Percentiles rank a stretch among this genome's conserved stretches.
Evolutionary conservation across 2,797 vertebrate species (phyloP).

Genomic region (Chanos chanos): DNA sequence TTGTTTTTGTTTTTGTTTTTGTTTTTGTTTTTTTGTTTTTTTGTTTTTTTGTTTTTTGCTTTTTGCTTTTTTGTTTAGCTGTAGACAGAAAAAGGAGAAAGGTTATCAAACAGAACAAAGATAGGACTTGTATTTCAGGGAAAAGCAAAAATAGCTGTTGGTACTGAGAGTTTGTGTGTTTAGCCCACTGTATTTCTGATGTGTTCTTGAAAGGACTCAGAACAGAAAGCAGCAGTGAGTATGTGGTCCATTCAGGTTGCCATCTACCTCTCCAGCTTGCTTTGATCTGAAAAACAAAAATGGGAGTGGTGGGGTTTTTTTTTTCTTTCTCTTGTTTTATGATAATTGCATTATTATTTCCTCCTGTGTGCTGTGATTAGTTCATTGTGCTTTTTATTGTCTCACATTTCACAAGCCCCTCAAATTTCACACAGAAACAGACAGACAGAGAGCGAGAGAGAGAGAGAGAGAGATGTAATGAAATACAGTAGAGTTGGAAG

Average conservation of each 20-base stretch:
- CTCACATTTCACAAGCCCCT: conserved; percentile 29
- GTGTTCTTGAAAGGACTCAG: conserved; percentile 37
- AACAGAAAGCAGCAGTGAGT: conserved; percentile 15
- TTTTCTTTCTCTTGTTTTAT: conserved; percentile 35
- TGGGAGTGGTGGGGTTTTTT: conserved; percentile 4
- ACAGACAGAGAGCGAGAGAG: no score
- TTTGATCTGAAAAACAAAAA: conserved; percentile 48
- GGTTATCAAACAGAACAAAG: no score
- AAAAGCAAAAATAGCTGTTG: neutral
- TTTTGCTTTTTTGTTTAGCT: no score
- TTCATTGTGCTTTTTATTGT: conserved; percentile 40
- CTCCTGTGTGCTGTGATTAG: conserved; percentile 46
- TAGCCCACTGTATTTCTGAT: conserved; percentile 29
- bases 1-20: no score
- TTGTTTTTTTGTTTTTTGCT: no score
- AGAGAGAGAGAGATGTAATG: conserved; percentile 45
- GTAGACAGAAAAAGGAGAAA: no score
- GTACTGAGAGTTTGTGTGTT: no score
- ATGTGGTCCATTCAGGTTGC: conserved; percentile 28
- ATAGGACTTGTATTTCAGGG: no score
- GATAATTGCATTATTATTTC: conserved; percentile 40
- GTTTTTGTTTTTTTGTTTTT: no score
- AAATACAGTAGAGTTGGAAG: conserved; percentile 44
- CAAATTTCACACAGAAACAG: no score
- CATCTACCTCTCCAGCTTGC: conserved; percentile 17